These are phyloP conservation scores for Pangasius macronema DNA, from an alignment of 2,797 vertebrate genomes.

Conservation along the genomic window DNA sequence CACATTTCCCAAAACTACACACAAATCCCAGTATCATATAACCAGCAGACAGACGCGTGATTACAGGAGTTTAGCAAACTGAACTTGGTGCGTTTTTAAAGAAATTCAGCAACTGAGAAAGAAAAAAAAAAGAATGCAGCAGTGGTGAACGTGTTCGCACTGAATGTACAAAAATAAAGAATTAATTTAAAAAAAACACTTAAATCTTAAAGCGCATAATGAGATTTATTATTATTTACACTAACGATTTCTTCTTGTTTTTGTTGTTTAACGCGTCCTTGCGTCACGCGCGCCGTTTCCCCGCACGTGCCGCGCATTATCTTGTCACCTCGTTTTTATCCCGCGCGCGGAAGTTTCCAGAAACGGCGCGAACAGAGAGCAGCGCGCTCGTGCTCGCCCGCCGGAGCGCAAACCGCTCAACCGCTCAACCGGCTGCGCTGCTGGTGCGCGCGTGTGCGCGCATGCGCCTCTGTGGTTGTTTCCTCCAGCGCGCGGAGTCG, in stretches of 20 bases:
- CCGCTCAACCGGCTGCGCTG: not conserved
- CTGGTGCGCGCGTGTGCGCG: not conserved
- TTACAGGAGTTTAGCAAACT: not conserved
- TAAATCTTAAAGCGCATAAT: not conserved
- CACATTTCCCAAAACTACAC: not conserved
- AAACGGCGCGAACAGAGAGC: not conserved
- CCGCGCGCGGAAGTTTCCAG: not conserved
- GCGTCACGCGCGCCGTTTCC: not conserved
- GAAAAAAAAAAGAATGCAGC: not conserved
- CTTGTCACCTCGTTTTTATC: not conserved
- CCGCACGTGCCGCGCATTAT: slow-evolving; percentile 1
- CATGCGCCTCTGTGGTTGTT: not conserved
- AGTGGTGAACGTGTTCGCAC: not conserved
- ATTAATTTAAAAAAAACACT: not conserved
- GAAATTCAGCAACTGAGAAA: not conserved
- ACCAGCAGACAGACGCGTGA: not conserved
- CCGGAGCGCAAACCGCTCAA: not conserved
- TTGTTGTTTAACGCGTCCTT: not conserved
- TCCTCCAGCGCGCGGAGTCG: not conserved
- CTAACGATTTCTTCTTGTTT: no score
- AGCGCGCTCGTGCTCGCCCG: not conserved
- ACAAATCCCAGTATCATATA: not conserved
- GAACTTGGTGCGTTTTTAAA: not conserved
- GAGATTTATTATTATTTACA: no score
- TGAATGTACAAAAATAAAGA: not conserved